Conservation (phyloP, 2,888 invertebrate species). For the Drosophila limbata region DNA sequence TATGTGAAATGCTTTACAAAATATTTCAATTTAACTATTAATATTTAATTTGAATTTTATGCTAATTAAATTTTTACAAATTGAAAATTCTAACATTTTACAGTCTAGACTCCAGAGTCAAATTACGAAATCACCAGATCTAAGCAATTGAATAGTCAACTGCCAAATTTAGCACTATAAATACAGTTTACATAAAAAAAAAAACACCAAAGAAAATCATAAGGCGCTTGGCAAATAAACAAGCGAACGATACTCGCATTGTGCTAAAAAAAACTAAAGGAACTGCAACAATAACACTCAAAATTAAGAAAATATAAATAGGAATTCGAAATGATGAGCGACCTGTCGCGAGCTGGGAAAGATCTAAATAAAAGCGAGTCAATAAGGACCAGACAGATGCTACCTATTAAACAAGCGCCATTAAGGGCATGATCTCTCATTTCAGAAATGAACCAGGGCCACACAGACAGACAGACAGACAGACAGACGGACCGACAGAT, state of each 20-base stretch:
- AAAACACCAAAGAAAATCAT: conserved; percentile 10
- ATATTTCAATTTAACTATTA: not conserved
- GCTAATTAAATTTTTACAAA: not conserved
- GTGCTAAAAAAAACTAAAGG: conserved; percentile 14
- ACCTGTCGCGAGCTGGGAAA: conserved; percentile 15
- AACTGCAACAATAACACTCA: conserved; percentile 12
- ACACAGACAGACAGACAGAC: not conserved
- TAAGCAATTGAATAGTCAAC: not conserved
- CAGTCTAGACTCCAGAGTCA: not conserved
- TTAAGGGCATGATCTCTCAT: conserved; percentile 25
- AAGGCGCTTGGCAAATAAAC: conserved; percentile 37
- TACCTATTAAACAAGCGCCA: conserved; percentile 2
- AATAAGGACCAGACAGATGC: conserved; percentile 1
- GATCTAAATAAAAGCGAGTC: conserved; percentile 17
- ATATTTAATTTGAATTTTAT: not conserved
- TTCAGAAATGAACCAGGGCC: conserved; percentile 15
- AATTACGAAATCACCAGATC: not conserved
- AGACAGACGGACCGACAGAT: not conserved
- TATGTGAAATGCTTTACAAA: not conserved
- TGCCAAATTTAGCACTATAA: conserved; percentile 10
- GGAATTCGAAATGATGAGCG: conserved; percentile 8
- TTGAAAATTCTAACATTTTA: not conserved
- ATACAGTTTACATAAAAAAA: not conserved
- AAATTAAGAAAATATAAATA: conserved; percentile 17
- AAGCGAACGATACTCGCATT: conserved; percentile 33